These are phyloP conservation scores for Spilosoma lubricipeda DNA, from an alignment of 2,888 invertebrate species.

Conservation along the genomic window DNA sequence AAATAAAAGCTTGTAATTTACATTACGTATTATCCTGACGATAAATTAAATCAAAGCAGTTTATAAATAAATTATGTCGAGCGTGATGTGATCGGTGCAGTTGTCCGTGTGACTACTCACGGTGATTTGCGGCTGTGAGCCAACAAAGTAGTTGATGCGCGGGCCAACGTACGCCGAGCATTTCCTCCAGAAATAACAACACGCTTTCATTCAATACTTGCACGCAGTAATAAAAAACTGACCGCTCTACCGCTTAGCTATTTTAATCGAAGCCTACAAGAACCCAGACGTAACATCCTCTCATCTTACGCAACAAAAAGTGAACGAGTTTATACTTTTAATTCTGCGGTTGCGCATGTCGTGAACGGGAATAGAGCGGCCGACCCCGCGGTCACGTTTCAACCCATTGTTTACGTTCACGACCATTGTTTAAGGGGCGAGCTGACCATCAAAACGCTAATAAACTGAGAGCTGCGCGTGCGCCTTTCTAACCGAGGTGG, in stretches of 20 bases:
- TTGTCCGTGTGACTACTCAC: conserved; percentile 1
- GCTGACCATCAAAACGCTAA: conserved; percentile 53
- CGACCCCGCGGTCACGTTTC: conserved; percentile 65
- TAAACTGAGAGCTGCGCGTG: conserved; percentile 48
- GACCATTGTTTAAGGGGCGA: conserved; percentile 53
- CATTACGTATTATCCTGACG: background rate
- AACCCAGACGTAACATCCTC: conserved; percentile 52
- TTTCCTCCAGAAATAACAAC: conserved; percentile 44
- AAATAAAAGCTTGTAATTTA: too few species aligned
- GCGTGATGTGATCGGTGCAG: background rate
- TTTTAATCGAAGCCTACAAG: conserved; percentile 49
- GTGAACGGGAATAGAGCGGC: conserved; percentile 56
- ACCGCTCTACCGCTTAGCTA: conserved; percentile 31
- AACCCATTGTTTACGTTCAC: conserved; percentile 63
- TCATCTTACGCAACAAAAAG: conserved; percentile 51
- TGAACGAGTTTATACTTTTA: conserved; percentile 41
- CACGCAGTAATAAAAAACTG: conserved; percentile 40
- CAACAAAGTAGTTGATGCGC: conserved; percentile 5
- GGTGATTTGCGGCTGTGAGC: conserved; percentile 10
- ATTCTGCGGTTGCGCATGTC: conserved; percentile 45
- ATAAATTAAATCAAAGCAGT: background rate
- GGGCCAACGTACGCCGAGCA: conserved; percentile 23
- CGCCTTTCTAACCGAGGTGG: conserved; percentile 49
- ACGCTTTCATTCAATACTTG: conserved; percentile 24
- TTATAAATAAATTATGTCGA: background rate